Evolutionary conservation across 2,888 invertebrate species (phyloP).

Genomic region (Glomeris marginata): DNA sequence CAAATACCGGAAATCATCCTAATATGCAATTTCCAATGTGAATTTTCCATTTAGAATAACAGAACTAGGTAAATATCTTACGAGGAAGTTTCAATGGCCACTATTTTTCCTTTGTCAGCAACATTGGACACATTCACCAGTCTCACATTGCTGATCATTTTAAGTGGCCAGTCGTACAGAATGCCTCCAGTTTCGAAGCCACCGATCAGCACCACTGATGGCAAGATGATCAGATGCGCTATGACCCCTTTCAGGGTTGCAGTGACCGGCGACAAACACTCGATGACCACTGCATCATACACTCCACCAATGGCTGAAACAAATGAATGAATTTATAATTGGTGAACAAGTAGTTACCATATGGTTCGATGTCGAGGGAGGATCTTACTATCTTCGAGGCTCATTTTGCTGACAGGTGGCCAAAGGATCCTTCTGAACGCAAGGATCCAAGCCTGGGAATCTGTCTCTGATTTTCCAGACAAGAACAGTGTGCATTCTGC

Average conservation of each 20-base stretch:
- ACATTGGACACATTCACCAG: conserved; percentile 1
- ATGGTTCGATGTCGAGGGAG: no score
- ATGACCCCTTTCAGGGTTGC: background rate
- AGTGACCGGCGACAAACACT: conserved; percentile 3
- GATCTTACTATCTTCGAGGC: conserved; percentile 6
- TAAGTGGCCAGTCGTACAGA: conserved; percentile 14
- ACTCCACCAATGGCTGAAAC: conserved; percentile 8
- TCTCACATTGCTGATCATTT: conserved; percentile 2
- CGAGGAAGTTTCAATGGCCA: conserved; percentile 10
- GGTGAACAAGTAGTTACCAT: no score
- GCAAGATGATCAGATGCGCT: conserved; percentile 8
- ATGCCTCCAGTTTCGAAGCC: conserved; percentile 10
- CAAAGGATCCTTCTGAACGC: conserved; percentile 40
- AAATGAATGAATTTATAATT: no score
- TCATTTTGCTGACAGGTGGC: conserved; percentile 19
- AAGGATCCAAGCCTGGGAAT: conserved; percentile 53
- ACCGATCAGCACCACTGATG: conserved; percentile 11
- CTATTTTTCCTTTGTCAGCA: conserved; percentile 10
- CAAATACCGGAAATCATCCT: no score
- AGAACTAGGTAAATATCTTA: no score
- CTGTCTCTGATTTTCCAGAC: conserved; percentile 46
- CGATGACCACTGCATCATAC: conserved; percentile 7
- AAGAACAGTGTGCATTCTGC: conserved; percentile 35
- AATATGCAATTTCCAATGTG: no score
- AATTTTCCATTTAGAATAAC: no score